Conservation (phyloP, 2,797 vertebrate genomes). For the Taenioides sp. region DNA sequence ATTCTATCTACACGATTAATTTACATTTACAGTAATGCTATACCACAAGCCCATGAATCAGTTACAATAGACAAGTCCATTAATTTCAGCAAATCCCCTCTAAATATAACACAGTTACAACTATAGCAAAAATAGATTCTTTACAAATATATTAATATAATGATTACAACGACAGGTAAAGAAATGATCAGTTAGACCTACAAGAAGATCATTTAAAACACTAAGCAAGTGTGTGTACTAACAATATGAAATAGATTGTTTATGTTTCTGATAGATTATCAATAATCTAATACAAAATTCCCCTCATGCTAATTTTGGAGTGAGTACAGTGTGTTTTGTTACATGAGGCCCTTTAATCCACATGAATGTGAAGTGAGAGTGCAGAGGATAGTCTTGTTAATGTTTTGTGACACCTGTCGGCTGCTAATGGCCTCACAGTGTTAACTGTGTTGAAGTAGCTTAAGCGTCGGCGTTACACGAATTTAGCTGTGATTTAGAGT, state of each 20-base stretch:
- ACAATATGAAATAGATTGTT: no score
- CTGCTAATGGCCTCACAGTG: slow-evolving; percentile 58
- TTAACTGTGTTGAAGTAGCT: slow-evolving; percentile 54
- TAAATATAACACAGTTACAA: no score
- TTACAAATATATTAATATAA: no score
- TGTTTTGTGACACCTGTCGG: slow-evolving; percentile 66
- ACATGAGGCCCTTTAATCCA: slow-evolving; percentile 28
- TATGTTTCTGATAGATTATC: not conserved
- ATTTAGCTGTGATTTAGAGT: slow-evolving; percentile 42
- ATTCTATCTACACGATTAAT: not conserved
- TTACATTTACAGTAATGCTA: not conserved
- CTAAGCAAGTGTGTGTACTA: no score
- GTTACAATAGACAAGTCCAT: no score
- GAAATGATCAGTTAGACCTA: no score
- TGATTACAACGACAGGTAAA: no score
- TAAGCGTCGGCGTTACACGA: slow-evolving; percentile 44
- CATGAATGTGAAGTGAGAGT: slow-evolving; percentile 45
- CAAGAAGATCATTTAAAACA: no score
- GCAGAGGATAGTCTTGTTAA: slow-evolving; percentile 52
- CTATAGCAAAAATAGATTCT: no score
- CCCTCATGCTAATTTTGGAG: not conserved
- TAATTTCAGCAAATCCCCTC: no score
- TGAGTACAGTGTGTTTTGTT: not conserved
- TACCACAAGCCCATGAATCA: not conserved
- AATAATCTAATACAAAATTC: not conserved